Evolutionary conservation across 2,797 vertebrate species (phyloP).

Genomic region (Cyprinodon diabolis): DNA sequence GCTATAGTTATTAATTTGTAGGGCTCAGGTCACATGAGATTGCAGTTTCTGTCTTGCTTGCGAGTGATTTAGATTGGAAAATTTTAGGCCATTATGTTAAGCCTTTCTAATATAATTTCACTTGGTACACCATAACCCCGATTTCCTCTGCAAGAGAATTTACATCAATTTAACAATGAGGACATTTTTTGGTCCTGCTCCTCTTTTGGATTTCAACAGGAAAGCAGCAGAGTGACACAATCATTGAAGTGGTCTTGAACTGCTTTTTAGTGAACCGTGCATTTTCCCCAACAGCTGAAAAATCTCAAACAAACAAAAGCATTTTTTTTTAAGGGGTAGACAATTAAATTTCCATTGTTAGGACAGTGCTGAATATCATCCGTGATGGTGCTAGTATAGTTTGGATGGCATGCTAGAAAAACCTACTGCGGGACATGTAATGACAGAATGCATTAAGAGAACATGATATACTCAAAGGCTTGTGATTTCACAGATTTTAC

Average conservation of each 20-base stretch:
- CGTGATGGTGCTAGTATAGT: constrained; percentile 26
- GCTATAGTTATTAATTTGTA: constrained; percentile 67
- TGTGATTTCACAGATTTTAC: constrained; percentile 57
- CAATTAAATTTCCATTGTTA: constrained; percentile 65
- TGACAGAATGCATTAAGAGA: constrained; percentile 54
- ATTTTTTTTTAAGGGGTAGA: constrained; percentile 57
- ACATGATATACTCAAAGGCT: constrained; percentile 44
- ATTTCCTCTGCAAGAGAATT: constrained; percentile 18
- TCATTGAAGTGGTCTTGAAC: constrained; percentile 41
- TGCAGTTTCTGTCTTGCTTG: constrained; percentile 24
- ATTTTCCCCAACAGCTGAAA: constrained; percentile 33
- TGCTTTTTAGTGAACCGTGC: constrained; percentile 39
- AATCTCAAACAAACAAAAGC: constrained; percentile 54
- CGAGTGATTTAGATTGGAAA: constrained; percentile 16
- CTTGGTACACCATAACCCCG: background rate
- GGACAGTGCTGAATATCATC: constrained; percentile 36
- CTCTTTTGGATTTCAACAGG: constrained; percentile 41
- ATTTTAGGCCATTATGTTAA: constrained; percentile 39
- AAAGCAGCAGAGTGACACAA: constrained; percentile 26
- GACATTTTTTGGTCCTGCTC: constrained; percentile 31
- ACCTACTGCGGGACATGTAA: constrained; percentile 57
- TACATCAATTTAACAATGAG: constrained; percentile 38
- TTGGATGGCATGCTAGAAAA: constrained; percentile 50
- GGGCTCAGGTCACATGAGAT: constrained; percentile 50
- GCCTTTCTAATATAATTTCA: constrained; percentile 29